These are phyloP conservation scores for Salticus scenicus DNA, from an alignment of 2,888 invertebrate species.

Conservation along the genomic window DNA sequence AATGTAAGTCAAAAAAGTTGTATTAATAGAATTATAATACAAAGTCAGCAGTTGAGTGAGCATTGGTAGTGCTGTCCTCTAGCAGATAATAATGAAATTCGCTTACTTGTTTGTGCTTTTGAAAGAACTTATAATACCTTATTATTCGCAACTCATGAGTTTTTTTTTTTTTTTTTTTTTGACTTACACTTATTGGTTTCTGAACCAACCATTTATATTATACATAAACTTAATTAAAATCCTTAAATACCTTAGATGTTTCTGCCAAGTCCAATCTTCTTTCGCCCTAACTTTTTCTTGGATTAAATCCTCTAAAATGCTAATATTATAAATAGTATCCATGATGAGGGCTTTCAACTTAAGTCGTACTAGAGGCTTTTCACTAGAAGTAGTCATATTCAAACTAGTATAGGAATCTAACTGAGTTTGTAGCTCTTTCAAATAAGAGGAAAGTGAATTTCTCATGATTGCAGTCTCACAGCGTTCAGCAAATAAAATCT, in stretches of 20 bases:
- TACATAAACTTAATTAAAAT: no score
- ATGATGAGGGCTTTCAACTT: constrained; percentile 94
- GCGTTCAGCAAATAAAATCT: constrained; percentile 88
- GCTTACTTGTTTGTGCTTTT: no score
- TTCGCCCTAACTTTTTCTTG: constrained; percentile 80
- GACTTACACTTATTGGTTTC: no score
- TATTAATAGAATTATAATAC: no score
- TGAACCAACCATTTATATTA: no score
- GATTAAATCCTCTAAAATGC: constrained; percentile 86
- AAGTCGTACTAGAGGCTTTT: constrained; percentile 75
- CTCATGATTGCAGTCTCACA: constrained; percentile 86
- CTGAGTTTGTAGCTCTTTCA: constrained; percentile 75
- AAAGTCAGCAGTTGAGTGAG: no score
- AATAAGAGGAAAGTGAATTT: constrained; percentile 77
- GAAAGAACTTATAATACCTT: no score
- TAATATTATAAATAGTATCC: constrained; percentile 93
- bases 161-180: no score
- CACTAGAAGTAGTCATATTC: constrained; percentile 72
- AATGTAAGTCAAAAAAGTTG: no score
- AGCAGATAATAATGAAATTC: no score
- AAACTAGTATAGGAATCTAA: constrained; percentile 78
- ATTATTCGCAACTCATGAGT: no score
- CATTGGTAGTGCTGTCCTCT: no score
- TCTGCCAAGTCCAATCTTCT: constrained; percentile 95
- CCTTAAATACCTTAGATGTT: constrained; percentile 85